Base-by-base conservation (phyloP, 2,113 vertebrate species). In the Myodes glareolus region DNA sequence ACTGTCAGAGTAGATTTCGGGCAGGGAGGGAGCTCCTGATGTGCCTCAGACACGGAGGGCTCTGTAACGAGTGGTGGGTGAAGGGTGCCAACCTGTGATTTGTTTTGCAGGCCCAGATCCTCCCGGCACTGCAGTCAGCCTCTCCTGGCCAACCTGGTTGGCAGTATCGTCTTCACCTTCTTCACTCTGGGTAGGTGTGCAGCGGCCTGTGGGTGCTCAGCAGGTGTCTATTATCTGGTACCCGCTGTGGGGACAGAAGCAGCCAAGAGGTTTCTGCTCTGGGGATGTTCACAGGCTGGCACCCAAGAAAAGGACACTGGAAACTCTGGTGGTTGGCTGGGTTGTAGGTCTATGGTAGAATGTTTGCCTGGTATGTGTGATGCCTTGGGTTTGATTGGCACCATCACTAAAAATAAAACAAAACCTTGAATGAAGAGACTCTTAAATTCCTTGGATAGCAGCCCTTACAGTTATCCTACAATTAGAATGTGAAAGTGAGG, bases 101-200 rank as follows among this genome's bases (percentile, higher is more conserved):
- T 96, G 78, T 65, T 13, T 96, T 96, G 17, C 55, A 98, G 98
- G 81, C 97, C 97, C 29, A 96, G 80, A 13, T 98, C 98, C 3
- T 97, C 97, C 7, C 90, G n/a, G 50, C 98, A 97, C 76, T 98
- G 98, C 92, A 89, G 91, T 27, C 98, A 98, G 27, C 97, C 98
- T n/a, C 98, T 98, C 47, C 97, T 98, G 36, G 58, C 39, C 92
- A 98, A 98, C 84, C 42, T 98, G 88, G 97, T 96, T 10, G 70
- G 70, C 21, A 97, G 75, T 16, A 98, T 98, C 45, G 33, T 95
- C 93, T 96, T 98, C 25, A 98, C 96, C 2, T 97, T 97, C 93
- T 86, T 98, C 58, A 65, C 97, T 5, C 86, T 68, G 0, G 98
- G 98, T 98, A 88, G 84, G 98, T 77, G 17, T 27, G 27, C 3